Base-by-base conservation (phyloP, 2,888 invertebrate species). In the Elegia similella region DNA sequence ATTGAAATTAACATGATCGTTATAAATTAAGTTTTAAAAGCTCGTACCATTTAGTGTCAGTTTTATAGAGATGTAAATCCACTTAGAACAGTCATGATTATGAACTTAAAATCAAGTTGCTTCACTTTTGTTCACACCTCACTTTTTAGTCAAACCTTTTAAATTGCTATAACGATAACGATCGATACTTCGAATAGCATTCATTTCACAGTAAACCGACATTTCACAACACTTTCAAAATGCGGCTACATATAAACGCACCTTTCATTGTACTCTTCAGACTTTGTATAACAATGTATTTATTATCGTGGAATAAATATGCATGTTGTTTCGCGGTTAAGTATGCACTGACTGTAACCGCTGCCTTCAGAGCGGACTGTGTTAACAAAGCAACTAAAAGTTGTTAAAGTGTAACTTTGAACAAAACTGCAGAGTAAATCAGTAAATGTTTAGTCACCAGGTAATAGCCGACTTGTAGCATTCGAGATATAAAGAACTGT, bases 161-260 rank as follows among this genome's bases (percentile, higher is more conserved):
- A 50, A 30, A 50, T 38, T n/a, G 38, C 38, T n/a, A 38, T 50
- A 8, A 42, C 52, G 10, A 53, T 29, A 29, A 29, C 29, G 23
- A 42, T 29, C 42, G 15, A 53, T 7, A 29, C 44, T 38, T 44
- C 8, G 8, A 32, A 6, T 32, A 38, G 48, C 48, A 50, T 55
- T 55, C 46, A 32, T 47, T 42, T 48, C 32, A 44, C 46, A 23
- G 56, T 56, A 56, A n/a, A 42, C 56, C 48, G 42, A 16, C 48
- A 56, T 56, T 56, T 56, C 56, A 50, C 48, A 48, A 56, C 8
- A 8, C 23, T n/a, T 44, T 34, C 38, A 56, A 56, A 56, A 56
- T 48, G 48, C 29, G 56, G 48, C 42, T 48, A 48, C 56, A 15
- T 42, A 43, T 53, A 43, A 53, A 42, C 6, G 16, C 53, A 29